phyloP scores from a whole-genome alignment of 2,888 invertebrate species.

The Tenthredo notha region DNA sequence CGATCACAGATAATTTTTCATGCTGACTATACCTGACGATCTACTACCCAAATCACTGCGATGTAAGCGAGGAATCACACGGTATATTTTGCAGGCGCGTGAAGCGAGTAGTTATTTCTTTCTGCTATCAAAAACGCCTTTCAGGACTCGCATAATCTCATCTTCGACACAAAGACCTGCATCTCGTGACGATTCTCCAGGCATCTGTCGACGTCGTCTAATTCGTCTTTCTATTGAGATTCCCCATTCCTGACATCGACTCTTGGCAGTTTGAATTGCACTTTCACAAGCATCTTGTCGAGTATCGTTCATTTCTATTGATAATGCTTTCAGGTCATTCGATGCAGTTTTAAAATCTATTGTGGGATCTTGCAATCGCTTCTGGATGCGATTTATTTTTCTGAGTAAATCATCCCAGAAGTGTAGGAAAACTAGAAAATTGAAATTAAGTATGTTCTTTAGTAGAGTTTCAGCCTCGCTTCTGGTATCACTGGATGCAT shows the following conservation, averaged over 20 bases:
- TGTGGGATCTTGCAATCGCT: slow-evolving; percentile 58
- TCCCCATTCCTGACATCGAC: slow-evolving; percentile 49
- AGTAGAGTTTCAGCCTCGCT: slow-evolving; percentile 55
- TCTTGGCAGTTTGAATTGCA: slow-evolving; percentile 49
- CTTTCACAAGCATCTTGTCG: slow-evolving; percentile 54
- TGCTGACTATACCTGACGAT: too few relatives aligned
- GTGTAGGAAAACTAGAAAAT: slow-evolving; percentile 58
- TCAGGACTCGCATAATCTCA: slow-evolving; percentile 57
- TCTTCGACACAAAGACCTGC: slow-evolving; percentile 54
- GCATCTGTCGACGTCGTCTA: slow-evolving; percentile 57
- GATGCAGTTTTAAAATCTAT: slow-evolving; percentile 59
- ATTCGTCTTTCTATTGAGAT: slow-evolving; percentile 43
- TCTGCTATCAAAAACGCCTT: slow-evolving; percentile 54
- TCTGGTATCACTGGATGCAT: slow-evolving; percentile 50
- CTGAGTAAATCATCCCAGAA: slow-evolving; percentile 60
- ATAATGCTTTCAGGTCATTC: slow-evolving; percentile 56
- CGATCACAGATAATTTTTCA: too few relatives aligned
- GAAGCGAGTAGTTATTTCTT: slow-evolving; percentile 56
- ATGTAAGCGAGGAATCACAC: too few relatives aligned
- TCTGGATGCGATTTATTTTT: slow-evolving; percentile 58
- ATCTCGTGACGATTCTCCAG: slow-evolving; percentile 56
- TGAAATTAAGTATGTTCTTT: slow-evolving; percentile 57
- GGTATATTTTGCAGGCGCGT: slow-evolving; percentile 53
- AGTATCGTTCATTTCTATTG: slow-evolving; percentile 54
- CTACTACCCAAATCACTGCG: too few relatives aligned